A percentile compares a stretch with the other conserved stretches of the same genome.
These are phyloP conservation scores for Microcebus lehilahytsara DNA, from an alignment of 2,113 vertebrate genomes.

Conservation along the genomic window DNA sequence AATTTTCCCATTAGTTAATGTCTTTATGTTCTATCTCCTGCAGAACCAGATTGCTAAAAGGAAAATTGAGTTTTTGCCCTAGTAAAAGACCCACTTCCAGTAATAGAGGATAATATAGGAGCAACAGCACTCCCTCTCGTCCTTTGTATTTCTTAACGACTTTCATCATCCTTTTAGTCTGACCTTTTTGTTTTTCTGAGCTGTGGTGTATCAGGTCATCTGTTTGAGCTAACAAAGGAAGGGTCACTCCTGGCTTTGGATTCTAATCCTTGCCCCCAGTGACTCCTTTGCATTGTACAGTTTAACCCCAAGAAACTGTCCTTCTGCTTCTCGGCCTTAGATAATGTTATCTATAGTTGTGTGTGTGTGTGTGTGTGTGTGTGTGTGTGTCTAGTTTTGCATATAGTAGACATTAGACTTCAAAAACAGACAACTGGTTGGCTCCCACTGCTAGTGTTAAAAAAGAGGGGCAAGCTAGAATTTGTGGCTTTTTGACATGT, in stretches of 20 bases:
- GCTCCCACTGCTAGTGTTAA: background rate
- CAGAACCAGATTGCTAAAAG: background rate
- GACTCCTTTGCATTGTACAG: background rate
- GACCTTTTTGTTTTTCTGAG: slow-evolving; percentile 20
- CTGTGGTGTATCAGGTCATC: background rate
- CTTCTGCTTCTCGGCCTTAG: background rate
- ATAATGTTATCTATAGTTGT: background rate
- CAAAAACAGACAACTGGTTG: background rate
- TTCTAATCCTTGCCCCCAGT: slow-evolving; percentile 27
- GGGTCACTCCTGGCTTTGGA: slow-evolving; percentile 13
- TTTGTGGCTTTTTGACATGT: background rate
- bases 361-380: background rate
- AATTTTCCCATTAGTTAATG: background rate
- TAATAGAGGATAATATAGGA: background rate
- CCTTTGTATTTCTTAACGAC: background rate
- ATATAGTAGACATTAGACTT: background rate
- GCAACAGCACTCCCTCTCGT: background rate
- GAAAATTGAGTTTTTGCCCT: background rate
- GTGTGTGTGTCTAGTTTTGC: background rate
- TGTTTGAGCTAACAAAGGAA: slow-evolving; percentile 26
- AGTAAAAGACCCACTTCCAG: background rate
- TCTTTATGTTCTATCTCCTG: background rate
- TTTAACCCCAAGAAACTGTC: background rate
- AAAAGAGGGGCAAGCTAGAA: background rate
- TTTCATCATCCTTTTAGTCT: background rate